Evolutionary conservation across 2,113 vertebrate genomes (phyloP).

Genomic region (Synchiropus splendidus): DNA sequence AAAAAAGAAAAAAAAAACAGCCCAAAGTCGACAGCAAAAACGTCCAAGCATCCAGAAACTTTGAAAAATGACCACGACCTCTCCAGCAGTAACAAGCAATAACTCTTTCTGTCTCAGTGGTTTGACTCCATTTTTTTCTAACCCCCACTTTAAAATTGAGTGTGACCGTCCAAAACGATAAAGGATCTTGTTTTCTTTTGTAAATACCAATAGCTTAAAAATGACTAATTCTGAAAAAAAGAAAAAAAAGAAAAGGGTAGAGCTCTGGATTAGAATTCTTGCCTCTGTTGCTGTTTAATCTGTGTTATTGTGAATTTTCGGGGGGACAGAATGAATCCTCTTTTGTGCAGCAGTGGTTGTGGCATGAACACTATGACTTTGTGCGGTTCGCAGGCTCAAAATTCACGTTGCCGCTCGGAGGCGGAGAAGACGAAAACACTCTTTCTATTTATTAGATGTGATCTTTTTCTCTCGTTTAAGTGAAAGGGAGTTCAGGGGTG

Average conservation of each 20-base stretch:
- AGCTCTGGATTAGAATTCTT: constrained; percentile 54
- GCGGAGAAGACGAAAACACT: constrained; percentile 27
- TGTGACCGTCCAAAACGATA: constrained; percentile 51
- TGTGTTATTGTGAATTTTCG: constrained; percentile 68
- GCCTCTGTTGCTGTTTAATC: constrained; percentile 67
- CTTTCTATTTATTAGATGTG: constrained; percentile 51
- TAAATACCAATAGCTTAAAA: constrained; percentile 67
- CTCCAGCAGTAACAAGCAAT: constrained; percentile 73
- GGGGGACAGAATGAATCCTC: constrained; percentile 33
- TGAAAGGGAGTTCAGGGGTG: no score
- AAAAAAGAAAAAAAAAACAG: constrained; percentile 49
- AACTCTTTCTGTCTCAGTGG: constrained; percentile 40
- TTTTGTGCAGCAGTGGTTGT: constrained; percentile 45
- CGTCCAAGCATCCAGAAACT: constrained; percentile 29
- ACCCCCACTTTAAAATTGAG: no score
- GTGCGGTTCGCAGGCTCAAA: constrained; percentile 37
- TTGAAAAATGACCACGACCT: constrained; percentile 43
- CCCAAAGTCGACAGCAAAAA: constrained; percentile 21
- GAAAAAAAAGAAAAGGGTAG: constrained; percentile 42
- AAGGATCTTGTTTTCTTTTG: constrained; percentile 41
- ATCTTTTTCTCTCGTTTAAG: constrained; percentile 5
- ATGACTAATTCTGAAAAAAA: constrained; percentile 50
- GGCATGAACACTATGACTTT: constrained; percentile 50
- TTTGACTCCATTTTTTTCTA: constrained; percentile 24
- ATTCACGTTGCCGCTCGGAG: constrained; percentile 31